Conservation (phyloP, 2,888 invertebrate species). For the Athripsodes cinereus region DNA sequence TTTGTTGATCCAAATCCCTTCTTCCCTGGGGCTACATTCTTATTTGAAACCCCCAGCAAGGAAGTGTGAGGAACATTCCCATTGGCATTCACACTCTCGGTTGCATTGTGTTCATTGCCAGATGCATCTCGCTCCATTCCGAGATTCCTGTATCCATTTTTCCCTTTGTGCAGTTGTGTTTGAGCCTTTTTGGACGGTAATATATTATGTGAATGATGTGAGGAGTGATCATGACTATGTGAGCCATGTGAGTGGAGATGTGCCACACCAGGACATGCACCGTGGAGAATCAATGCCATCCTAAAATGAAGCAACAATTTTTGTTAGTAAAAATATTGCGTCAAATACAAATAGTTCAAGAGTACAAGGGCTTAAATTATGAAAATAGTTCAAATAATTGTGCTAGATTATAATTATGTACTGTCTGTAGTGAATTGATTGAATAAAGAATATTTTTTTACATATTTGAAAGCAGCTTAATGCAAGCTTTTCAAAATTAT, state of each 20-base stretch:
- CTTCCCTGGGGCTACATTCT: slow-evolving; percentile 5
- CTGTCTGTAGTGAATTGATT: neutral
- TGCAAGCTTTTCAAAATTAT: too few species aligned
- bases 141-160: slow-evolving; percentile 26
- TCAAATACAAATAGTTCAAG: neutral
- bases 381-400: neutral
- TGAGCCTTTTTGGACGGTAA: neutral
- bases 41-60: slow-evolving; percentile 11
- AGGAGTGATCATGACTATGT: slow-evolving; percentile 32
- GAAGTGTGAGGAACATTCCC: slow-evolving; percentile 4
- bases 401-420: neutral
- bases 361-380: neutral
- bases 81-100: slow-evolving; percentile 1
- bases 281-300: slow-evolving; percentile 75
- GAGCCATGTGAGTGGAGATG: slow-evolving; percentile 44
- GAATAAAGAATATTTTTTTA: too few species aligned
- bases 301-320: slow-evolving; percentile 44
- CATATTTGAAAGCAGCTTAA: too few species aligned
- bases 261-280: slow-evolving; percentile 50
- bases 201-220: slow-evolving; percentile 19
- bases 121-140: slow-evolving; percentile 31
- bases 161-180: slow-evolving; percentile 7
- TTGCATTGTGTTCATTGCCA: neutral
- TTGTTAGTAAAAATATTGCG: neutral
- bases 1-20: slow-evolving; percentile 30